Base-by-base conservation (phyloP, 2,888 invertebrate species). In the Temnothorax unifasciatus region DNA sequence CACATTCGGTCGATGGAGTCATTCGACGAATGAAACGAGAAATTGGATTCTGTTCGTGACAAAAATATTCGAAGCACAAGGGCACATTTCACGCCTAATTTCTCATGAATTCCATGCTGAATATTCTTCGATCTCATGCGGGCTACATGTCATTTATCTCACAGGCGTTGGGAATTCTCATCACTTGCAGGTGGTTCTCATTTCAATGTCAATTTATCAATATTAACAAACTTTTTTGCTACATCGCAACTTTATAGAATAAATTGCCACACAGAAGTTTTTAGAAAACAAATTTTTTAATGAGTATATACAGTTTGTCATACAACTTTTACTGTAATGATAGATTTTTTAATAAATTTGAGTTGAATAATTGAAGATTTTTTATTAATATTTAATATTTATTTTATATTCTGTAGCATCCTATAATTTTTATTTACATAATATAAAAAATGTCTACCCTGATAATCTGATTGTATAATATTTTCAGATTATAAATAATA, bases 41-140 rank as follows among this genome's bases (percentile, higher is more conserved):
- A 61, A 85, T 85, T 83, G 84, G 83, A 76, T 86, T 87, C 77
- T 88, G 86, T 87, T 89, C 85, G 86, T 86, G 89, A 88, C 85
- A 89, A 89, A 92, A 92, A 93, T 93, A 94, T 94, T 94, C 93
- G 91, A 92, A 90, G 90, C 94, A 93, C 93, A 92, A 87, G 88
- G 73, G 88, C 90, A 92, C 88, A 94, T 94, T 94, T 94, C 94
- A 94, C 93, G 94, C 93, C 92, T 94, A 94, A 94, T 94, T 94
- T 94, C 92, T 91, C 92, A 85, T 92, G 88, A 91, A 92, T 90
- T 91, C 90, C 86, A 87, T 87, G 91, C 90, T 91, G 93, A 93
- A 93, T 93, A 93, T 93, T 93, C 91, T 79, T 90, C 87, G 74
- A 90, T 90, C 84, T 87, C 85, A 89, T 85, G 87, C 90, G 89